These are phyloP conservation scores for Antheraea pernyi DNA, from an alignment of 1,140 invertebrate genomes.

Conservation along the genomic window DNA sequence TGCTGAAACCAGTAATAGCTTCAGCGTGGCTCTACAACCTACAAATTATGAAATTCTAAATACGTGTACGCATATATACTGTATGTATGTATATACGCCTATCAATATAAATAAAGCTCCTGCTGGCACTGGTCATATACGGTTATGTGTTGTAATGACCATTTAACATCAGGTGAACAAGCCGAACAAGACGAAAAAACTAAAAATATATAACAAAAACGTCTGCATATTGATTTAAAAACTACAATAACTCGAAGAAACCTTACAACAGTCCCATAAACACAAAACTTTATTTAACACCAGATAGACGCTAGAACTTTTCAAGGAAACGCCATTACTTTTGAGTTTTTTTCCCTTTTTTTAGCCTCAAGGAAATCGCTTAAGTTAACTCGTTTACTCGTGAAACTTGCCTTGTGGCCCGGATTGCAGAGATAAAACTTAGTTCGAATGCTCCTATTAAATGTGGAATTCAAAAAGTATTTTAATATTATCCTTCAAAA, in stretches of 20 bases:
- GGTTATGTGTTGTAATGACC: too few relatives aligned
- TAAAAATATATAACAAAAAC: too few relatives aligned
- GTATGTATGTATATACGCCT: too few relatives aligned
- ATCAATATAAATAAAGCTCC: too few relatives aligned
- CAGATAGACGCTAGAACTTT: slow-evolving; percentile 45
- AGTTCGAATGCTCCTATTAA: slow-evolving; percentile 59
- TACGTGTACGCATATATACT: too few relatives aligned
- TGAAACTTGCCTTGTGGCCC: slow-evolving; percentile 69
- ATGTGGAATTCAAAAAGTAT: slow-evolving; percentile 41
- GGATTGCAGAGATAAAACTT: slow-evolving; percentile 70
- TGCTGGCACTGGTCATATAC: too few relatives aligned
- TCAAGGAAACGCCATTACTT: slow-evolving; percentile 57
- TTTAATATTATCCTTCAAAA: slow-evolving; percentile 30
- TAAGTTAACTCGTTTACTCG: slow-evolving; percentile 73
- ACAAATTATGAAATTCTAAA: too few relatives aligned
- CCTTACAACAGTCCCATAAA: slow-evolving; percentile 13
- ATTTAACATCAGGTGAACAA: too few relatives aligned
- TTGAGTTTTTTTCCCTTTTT: slow-evolving; percentile 40
- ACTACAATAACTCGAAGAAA: slow-evolving; percentile 3
- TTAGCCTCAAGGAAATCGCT: slow-evolving; percentile 52
- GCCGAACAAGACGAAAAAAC: neutral
- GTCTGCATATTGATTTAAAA: slow-evolving; percentile 3
- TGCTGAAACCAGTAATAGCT: too few relatives aligned
- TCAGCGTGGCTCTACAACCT: too few relatives aligned
- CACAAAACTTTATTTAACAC: slow-evolving; percentile 42